These are phyloP conservation scores for Drosophila pseudotakahashii DNA, from an alignment of 2,888 invertebrate genomes.

Conservation along the genomic window DNA sequence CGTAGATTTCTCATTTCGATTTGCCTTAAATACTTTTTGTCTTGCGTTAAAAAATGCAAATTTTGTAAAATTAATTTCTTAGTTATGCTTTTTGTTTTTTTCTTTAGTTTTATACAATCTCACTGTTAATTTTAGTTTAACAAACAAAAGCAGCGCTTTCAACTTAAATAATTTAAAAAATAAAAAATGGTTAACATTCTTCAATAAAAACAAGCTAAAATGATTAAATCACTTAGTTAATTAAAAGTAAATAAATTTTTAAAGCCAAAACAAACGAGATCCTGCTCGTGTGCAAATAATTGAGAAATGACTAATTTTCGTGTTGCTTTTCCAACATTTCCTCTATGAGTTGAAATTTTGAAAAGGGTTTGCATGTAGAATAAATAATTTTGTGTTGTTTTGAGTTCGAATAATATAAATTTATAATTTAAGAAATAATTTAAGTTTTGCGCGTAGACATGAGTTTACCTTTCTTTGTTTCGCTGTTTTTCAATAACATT, in stretches of 20 bases:
- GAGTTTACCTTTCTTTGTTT: slow-evolving; percentile 43
- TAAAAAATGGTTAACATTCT: slow-evolving; percentile 73
- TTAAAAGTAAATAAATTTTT: slow-evolving; percentile 66
- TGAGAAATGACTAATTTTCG: slow-evolving; percentile 47
- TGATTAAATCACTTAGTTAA: slow-evolving; percentile 57
- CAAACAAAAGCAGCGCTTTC: slow-evolving; percentile 57
- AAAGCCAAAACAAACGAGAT: slow-evolving; percentile 82
- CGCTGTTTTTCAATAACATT: slow-evolving; percentile 21
- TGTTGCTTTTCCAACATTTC: slow-evolving; percentile 20
- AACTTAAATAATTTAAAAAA: slow-evolving; percentile 71
- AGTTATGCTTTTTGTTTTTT: slow-evolving; percentile 32
- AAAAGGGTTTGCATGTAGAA: slow-evolving; percentile 58
- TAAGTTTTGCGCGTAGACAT: slow-evolving; percentile 75
- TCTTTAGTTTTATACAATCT: slow-evolving; percentile 48
- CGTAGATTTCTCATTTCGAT: slow-evolving; percentile 55
- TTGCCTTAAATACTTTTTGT: slow-evolving; percentile 73
- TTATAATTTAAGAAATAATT: slow-evolving; percentile 66
- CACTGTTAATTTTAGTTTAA: slow-evolving; percentile 44
- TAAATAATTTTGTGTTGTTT: slow-evolving; percentile 63
- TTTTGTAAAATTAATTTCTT: slow-evolving; percentile 49
- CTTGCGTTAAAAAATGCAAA: slow-evolving; percentile 69
- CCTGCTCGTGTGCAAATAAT: slow-evolving; percentile 81
- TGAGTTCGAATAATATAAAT: slow-evolving; percentile 47
- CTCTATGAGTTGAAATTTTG: slow-evolving; percentile 58
- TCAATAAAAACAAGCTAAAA: slow-evolving; percentile 63